A percentile compares a stretch with the other conserved stretches of the same genome.
These are phyloP conservation scores for Diadumene lineata DNA, from an alignment of 92 coral and sea anemone genomes.

Conservation along the genomic window DNA sequence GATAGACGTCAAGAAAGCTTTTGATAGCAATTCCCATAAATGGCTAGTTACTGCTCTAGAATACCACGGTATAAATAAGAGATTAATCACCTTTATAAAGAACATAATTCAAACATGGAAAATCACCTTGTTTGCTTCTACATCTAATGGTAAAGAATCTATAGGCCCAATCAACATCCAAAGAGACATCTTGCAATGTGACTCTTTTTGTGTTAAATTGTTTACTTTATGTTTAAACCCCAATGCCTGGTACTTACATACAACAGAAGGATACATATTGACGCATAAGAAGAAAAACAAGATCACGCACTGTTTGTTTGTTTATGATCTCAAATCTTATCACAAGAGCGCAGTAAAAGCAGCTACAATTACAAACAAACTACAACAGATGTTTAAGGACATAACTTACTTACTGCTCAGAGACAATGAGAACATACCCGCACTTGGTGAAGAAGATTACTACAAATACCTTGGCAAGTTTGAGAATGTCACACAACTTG, in stretches of 20 bases:
- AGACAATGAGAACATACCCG: neutral
- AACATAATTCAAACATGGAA: neutral
- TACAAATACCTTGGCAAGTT: constrained; percentile 19
- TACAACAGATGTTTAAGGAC: constrained; percentile 22
- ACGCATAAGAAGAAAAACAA: neutral
- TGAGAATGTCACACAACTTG: constrained; percentile 1
- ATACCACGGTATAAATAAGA: constrained; percentile 5
- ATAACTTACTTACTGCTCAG: constrained; percentile 12
- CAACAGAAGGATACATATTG: constrained; percentile 23
- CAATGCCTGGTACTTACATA: constrained; percentile 16
- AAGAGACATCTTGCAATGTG: constrained; percentile 20
- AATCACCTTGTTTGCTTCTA: neutral
- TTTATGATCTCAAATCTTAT: constrained; percentile 22
- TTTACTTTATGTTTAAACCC: constrained; percentile 27
- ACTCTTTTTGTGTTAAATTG: constrained; percentile 17
- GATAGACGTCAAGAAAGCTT: constrained; percentile 23
- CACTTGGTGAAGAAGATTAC: constrained; percentile 8
- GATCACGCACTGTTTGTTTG: constrained; percentile 8
- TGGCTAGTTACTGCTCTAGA: constrained; percentile 12
- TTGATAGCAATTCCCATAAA: constrained; percentile 9
- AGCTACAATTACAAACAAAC: constrained; percentile 7
- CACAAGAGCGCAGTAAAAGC: constrained; percentile 30
- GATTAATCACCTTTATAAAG: constrained; percentile 4
- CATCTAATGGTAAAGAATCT: constrained; percentile 1
- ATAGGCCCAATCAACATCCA: constrained; percentile 9